These are phyloP conservation scores for Triplophysa rosa DNA, from an alignment of 2,113 vertebrate species.

Conservation along the genomic window DNA sequence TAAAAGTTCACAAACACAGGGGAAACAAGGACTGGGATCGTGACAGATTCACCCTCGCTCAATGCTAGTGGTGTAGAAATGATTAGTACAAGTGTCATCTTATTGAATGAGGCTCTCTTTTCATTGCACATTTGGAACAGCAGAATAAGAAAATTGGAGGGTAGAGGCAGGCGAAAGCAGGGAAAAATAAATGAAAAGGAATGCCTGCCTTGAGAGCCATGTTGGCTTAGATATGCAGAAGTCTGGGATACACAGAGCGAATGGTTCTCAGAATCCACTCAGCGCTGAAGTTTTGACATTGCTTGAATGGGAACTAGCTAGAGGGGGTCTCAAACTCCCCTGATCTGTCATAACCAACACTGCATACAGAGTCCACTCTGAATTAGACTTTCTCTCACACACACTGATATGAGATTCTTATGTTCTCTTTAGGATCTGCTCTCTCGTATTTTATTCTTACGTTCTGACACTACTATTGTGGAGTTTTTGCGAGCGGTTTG, in stretches of 20 bases:
- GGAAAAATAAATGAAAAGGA: neutral
- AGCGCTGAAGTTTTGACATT: neutral
- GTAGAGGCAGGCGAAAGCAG: constrained; percentile 4
- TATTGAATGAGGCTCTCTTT: neutral
- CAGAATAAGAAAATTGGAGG: neutral
- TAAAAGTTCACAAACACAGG: too few relatives aligned
- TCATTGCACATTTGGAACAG: neutral
- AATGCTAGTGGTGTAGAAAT: neutral
- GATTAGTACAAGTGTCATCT: neutral
- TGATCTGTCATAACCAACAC: neutral
- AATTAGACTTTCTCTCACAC: neutral
- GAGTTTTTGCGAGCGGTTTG: too few relatives aligned
- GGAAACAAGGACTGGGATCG: too few relatives aligned
- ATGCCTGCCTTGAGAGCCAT: neutral
- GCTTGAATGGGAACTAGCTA: constrained; percentile 11
- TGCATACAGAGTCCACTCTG: neutral
- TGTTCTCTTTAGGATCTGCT: neutral
- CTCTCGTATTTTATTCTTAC: neutral
- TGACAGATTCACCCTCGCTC: too few relatives aligned
- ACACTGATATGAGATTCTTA: neutral
- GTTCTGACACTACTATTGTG: too few relatives aligned
- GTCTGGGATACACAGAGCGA: neutral
- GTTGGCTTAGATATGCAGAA: constrained; percentile 6
- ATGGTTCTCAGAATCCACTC: constrained; percentile 3
- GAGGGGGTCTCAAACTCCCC: constrained; percentile 11